phyloP scores from a whole-genome alignment of 2,888 invertebrate species.

The Sphaeridia pumilis region DNA sequence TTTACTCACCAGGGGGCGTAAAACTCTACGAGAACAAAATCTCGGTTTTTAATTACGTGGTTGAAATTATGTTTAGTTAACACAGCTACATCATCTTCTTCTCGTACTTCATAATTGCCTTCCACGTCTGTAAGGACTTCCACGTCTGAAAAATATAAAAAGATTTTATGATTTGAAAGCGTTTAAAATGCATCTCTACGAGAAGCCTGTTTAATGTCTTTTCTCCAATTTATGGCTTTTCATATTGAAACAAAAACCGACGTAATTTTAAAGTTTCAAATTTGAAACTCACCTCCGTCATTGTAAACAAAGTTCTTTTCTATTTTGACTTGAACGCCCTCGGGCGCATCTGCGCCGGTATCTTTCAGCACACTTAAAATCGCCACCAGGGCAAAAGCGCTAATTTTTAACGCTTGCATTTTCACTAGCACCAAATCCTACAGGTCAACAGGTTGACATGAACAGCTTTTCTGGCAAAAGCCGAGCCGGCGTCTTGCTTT shows the following conservation, averaged over 20 bases:
- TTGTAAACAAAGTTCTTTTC: constrained; percentile 31
- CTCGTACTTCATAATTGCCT: constrained; percentile 38
- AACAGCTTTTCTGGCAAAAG: too few species aligned
- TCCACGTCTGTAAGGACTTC: constrained; percentile 36
- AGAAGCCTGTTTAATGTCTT: too few species aligned
- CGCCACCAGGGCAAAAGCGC: too few species aligned
- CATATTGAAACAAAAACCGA: neutral
- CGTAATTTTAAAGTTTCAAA: neutral
- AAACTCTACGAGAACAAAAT: constrained; percentile 45
- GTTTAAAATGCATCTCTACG: too few species aligned
- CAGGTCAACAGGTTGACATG: too few species aligned
- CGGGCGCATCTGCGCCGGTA: too few species aligned
- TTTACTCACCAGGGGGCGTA: constrained; percentile 48
- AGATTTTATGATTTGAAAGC: too few species aligned
- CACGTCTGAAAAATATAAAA: constrained; percentile 37
- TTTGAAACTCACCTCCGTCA: constrained; percentile 28
- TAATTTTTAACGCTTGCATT: too few species aligned
- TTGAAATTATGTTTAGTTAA: constrained; percentile 43
- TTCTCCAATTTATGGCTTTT: neutral
- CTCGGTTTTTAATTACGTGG: constrained; percentile 39
- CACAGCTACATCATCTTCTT: constrained; percentile 41
- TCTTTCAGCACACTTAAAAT: too few species aligned
- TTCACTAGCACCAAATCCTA: too few species aligned
- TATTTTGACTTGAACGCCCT: constrained; percentile 5
- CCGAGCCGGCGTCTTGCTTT: too few species aligned